Conservation (phyloP, 2,888 invertebrate genomes). For the Criorhina ranunculi region DNA sequence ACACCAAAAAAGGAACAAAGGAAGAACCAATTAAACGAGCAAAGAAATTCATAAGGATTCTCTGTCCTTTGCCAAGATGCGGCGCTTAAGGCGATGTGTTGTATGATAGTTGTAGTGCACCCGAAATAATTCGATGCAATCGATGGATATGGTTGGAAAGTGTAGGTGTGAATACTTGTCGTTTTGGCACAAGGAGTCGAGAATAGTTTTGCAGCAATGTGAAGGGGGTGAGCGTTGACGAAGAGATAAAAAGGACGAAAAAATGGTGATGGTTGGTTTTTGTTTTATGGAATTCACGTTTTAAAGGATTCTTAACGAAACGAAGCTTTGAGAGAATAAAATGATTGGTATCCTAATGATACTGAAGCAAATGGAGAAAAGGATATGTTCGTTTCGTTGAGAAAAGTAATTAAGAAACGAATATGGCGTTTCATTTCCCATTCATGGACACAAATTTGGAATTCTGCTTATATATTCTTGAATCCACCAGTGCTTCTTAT, state of each 20-base stretch:
- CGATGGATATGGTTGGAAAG: slow-evolving; percentile 1
- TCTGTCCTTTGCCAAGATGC: neutral
- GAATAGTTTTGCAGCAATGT: neutral
- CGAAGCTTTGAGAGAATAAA: neutral
- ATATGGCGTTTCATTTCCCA: no score
- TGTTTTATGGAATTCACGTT: neutral
- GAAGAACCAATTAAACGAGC: slow-evolving; percentile 41
- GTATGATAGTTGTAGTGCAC: slow-evolving; percentile 23
- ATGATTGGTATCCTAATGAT: neutral
- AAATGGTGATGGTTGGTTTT: no score
- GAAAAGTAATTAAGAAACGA: no score
- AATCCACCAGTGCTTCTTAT: no score
- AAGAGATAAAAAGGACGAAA: slow-evolving; percentile 1
- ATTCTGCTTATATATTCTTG: no score
- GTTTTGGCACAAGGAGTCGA: neutral
- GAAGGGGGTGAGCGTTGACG: neutral
- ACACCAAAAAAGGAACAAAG: slow-evolving; percentile 24
- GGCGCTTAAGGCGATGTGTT: slow-evolving; percentile 30
- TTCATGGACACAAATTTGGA: no score
- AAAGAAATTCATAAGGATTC: slow-evolving; percentile 46
- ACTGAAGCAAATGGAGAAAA: neutral
- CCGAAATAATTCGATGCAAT: slow-evolving; percentile 46
- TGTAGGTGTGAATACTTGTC: neutral
- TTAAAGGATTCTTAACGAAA: neutral
- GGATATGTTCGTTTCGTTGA: neutral